These are phyloP conservation scores for Agriopis aurantiaria DNA, from an alignment of 2,888 invertebrate genomes.

Conservation along the genomic window DNA sequence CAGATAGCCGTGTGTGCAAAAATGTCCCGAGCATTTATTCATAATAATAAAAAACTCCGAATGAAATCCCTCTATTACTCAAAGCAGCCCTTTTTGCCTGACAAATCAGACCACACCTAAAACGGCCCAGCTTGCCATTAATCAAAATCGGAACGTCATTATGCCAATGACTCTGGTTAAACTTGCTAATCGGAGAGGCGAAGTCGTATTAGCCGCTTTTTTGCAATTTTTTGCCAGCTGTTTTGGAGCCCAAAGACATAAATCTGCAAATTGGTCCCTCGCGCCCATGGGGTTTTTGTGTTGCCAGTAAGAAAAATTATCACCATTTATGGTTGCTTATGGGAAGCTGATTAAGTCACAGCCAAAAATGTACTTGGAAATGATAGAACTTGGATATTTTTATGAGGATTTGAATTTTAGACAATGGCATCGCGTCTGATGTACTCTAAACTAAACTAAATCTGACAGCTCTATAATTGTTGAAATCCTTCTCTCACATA, in stretches of 20 bases:
- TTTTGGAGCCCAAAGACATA: slow-evolving; percentile 62
- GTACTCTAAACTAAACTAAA: too few species aligned
- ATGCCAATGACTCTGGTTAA: slow-evolving; percentile 42
- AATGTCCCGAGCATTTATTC: too few species aligned
- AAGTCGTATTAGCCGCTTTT: slow-evolving; percentile 54
- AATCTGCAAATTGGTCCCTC: slow-evolving; percentile 68
- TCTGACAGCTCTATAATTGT: too few species aligned
- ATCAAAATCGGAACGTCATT: slow-evolving; percentile 37
- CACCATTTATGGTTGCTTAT: background rate
- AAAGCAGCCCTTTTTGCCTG: slow-evolving; percentile 3
- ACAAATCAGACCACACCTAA: slow-evolving; percentile 21
- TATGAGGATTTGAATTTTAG: too few species aligned
- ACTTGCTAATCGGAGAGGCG: slow-evolving; percentile 49
- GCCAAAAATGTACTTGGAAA: too few species aligned
- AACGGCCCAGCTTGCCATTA: slow-evolving; percentile 10
- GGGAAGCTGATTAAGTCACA: background rate
- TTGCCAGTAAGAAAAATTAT: slow-evolving; percentile 17
- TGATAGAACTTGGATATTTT: too few species aligned
- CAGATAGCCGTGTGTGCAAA: too few species aligned
- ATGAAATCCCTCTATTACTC: background rate
- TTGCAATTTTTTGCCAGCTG: slow-evolving; percentile 59
- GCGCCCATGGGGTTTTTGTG: slow-evolving; percentile 65
- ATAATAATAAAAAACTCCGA: background rate
- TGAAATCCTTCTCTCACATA: too few species aligned
- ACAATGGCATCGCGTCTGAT: too few species aligned